phyloP scores from a whole-genome alignment of 2,888 invertebrate species.

The Brenthis daphne region DNA sequence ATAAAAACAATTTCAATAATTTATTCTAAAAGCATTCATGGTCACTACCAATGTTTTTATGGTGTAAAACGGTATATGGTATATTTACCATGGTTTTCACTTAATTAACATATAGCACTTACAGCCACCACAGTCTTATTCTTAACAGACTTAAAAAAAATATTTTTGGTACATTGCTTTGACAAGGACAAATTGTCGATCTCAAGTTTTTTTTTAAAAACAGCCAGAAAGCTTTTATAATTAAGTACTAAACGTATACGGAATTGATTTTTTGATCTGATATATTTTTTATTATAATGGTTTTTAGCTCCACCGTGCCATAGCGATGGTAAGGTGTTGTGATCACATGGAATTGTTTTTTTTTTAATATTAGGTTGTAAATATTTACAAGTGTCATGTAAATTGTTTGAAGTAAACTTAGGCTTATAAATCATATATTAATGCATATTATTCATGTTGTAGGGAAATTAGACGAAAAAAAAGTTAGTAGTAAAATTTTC shows the following conservation, averaged over 20 bases:
- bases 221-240: constrained; percentile 38
- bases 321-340: constrained; percentile 42
- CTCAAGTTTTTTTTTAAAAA: constrained; percentile 36
- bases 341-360: constrained; percentile 56
- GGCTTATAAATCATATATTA: constrained; percentile 61
- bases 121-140: background rate
- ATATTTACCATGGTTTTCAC: too few relatives aligned
- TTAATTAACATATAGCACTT: background rate
- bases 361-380: constrained; percentile 56
- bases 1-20: too few relatives aligned
- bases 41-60: too few relatives aligned
- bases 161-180: constrained; percentile 8
- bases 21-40: too few relatives aligned
- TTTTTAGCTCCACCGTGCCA: constrained; percentile 48
- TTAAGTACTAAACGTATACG: constrained; percentile 41
- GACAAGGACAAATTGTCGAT: constrained; percentile 34
- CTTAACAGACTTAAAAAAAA: background rate
- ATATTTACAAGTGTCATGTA: constrained; percentile 73
- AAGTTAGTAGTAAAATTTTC: constrained; percentile 61
- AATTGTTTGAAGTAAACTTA: constrained; percentile 63
- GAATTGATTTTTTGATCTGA: constrained; percentile 55
- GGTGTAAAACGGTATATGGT: too few relatives aligned
- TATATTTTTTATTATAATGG: constrained; percentile 40
- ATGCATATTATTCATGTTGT: constrained; percentile 78
- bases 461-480: constrained; percentile 63